Base-by-base conservation (phyloP, 1,140 invertebrate genomes). In the Pogonomyrmex californicus region DNA sequence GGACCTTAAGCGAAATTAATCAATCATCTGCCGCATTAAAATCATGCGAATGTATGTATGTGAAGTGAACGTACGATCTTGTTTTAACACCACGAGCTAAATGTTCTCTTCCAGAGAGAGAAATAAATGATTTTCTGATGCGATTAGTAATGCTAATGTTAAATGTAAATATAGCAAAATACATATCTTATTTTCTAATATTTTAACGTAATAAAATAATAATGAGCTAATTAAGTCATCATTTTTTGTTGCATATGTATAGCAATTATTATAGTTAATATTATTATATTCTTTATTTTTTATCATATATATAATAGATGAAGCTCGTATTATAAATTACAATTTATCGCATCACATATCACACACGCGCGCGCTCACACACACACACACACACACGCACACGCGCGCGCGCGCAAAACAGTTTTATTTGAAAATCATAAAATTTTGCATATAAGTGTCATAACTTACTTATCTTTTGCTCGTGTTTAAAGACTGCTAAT, bases 41-140 rank as follows among this genome's bases (percentile, higher is more conserved):
- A 65, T 63, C 30, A 36, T 4, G 41, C 10, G 58, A 63, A 23
- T 36, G 47, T 58, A 71, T 71, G 56, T 44, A 36, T 30, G 9
- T 12, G 77, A 38, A 68, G 51, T 41, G 47, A 44, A 7, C 12
- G 62, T 41, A 41, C 47, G 49, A 54, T 41, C 38, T 68, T 14
- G 62, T 81, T 12, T 54, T 81, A 30, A 49, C 62, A 66, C 47
- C 10, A 65, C 12, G n/a, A 81, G n/a, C 14, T 49, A 17, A 66
- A 1, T 17, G 36, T 78, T 38, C n/a, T 51, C 49, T 65, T 65
- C 10, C 47, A 65, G 5, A n/a, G n/a, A n/a, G 56, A 77, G 4
- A 77, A 47, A 58, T 60, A 62, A 33, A 23, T 38, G 1, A 12
- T 56, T 36, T 36, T 4, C 3, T 36, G 5, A 17, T n/a, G 12